Conservation (phyloP, 2,113 vertebrate genomes). For the Vulpes vulpes region DNA sequence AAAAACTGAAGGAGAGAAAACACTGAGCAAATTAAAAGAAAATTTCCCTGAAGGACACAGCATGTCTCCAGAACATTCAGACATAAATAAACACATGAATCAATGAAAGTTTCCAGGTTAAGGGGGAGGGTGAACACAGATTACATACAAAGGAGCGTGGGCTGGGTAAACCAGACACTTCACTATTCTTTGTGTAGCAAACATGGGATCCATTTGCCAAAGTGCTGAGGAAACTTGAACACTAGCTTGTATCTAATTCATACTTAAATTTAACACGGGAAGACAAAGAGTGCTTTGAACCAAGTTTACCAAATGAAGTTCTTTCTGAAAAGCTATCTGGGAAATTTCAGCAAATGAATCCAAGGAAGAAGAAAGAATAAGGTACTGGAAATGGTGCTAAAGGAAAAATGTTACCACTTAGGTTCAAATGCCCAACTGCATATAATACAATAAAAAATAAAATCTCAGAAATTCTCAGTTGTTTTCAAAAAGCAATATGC, state of each 20-base stretch:
- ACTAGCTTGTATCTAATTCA: not conserved
- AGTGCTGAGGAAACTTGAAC: not conserved
- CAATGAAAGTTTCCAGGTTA: not conserved
- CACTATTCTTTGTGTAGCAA: not conserved
- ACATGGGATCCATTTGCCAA: not conserved
- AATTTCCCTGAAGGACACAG: not conserved
- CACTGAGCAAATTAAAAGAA: not conserved
- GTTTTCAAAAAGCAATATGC: not conserved
- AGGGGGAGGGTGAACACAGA: not conserved
- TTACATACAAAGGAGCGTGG: not conserved
- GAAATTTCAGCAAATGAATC: not conserved
- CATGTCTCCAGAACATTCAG: not conserved
- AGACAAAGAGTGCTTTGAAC: not conserved
- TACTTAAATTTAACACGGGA: not conserved
- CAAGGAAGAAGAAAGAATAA: not conserved
- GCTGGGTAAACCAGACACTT: not conserved
- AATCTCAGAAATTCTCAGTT: not conserved
- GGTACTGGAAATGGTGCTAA: not conserved
- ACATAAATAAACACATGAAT: not conserved
- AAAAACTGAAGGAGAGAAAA: not conserved
- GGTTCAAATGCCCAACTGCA: not conserved
- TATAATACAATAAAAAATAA: not conserved
- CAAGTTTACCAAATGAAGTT: not conserved
- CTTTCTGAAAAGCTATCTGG: not conserved
- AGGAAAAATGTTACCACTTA: not conserved